Conservation (phyloP, 1,140 invertebrate species). For the Tetragonula clypearis region DNA sequence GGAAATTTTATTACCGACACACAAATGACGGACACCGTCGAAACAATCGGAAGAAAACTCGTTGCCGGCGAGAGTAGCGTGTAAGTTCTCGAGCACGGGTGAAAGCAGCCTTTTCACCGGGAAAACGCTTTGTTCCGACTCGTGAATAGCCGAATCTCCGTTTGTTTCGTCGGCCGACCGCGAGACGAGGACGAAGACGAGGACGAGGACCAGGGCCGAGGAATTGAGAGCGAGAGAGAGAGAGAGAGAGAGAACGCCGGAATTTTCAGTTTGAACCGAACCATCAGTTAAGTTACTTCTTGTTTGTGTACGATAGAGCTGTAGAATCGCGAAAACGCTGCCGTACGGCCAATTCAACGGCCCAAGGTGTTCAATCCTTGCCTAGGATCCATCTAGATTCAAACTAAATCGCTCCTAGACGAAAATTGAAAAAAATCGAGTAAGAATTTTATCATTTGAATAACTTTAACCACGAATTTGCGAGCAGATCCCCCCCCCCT, state of each 20-base stretch:
- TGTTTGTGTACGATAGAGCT: neutral
- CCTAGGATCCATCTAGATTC: no score
- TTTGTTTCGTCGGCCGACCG: neutral
- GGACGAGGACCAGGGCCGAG: no score
- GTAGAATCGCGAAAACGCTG: neutral
- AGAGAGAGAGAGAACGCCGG: no score
- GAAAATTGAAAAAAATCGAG: no score
- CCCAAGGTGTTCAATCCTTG: no score
- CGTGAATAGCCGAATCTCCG: slow-evolving; percentile 6
- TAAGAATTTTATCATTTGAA: no score
- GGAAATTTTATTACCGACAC: slow-evolving; percentile 64
- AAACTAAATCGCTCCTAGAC: no score
- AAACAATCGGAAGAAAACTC: slow-evolving; percentile 61
- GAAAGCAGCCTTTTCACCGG: slow-evolving; percentile 14
- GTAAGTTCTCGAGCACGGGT: slow-evolving; percentile 7
- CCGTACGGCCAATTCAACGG: neutral
- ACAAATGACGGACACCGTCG: slow-evolving; percentile 51
- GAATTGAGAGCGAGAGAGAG: no score
- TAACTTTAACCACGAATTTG: no score
- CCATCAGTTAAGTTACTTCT: neutral
- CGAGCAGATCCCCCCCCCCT: no score
- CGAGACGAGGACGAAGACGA: neutral
- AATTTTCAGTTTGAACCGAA: slow-evolving; percentile 5
- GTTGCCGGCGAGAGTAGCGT: neutral
- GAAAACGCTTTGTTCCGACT: slow-evolving; percentile 18